A percentile compares a stretch with the other conserved stretches of the same genome.
These are phyloP conservation scores for Stenopsyche tienmushanensis DNA, from an alignment of 1,140 invertebrate species.

Conservation along the genomic window DNA sequence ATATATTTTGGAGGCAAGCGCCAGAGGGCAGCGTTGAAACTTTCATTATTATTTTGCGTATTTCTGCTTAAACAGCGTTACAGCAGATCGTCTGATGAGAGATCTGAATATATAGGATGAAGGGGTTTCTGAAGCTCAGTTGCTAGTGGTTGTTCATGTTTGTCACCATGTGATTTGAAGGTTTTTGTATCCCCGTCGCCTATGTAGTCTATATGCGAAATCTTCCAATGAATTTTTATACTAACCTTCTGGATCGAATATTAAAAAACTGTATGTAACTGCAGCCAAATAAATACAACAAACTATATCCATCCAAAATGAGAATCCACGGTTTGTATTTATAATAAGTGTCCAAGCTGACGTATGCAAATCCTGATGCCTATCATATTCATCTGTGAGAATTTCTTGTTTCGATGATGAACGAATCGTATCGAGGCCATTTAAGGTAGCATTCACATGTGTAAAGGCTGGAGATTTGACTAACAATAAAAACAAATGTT, in stretches of 20 bases:
- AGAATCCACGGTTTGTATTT: slow-evolving; percentile 63
- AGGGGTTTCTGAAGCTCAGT: no score
- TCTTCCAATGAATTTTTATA: no score
- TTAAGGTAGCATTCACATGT: slow-evolving; percentile 75
- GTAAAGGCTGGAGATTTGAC: slow-evolving; percentile 81
- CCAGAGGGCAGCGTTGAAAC: no score
- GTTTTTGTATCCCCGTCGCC: no score
- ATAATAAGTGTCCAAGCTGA: slow-evolving; percentile 68
- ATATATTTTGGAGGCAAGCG: no score
- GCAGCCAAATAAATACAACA: slow-evolving; percentile 65
- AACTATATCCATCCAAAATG: slow-evolving; percentile 63
- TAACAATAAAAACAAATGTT: slow-evolving; percentile 44
- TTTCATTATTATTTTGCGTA: no score
- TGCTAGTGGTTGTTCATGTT: no score
- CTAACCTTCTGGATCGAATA: slow-evolving; percentile 48
- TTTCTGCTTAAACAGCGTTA: no score
- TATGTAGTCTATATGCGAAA: slow-evolving; percentile 43
- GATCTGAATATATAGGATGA: neutral
- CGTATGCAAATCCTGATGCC: slow-evolving; percentile 69
- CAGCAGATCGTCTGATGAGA: neutral
- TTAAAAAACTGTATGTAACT: slow-evolving; percentile 59
- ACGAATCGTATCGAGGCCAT: slow-evolving; percentile 78
- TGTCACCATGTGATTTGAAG: no score
- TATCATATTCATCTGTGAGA: slow-evolving; percentile 64
- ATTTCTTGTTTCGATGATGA: slow-evolving; percentile 64